Evolutionary conservation across 2,797 vertebrate species (phyloP).

Genomic region (Taeniopygia guttata): DNA sequence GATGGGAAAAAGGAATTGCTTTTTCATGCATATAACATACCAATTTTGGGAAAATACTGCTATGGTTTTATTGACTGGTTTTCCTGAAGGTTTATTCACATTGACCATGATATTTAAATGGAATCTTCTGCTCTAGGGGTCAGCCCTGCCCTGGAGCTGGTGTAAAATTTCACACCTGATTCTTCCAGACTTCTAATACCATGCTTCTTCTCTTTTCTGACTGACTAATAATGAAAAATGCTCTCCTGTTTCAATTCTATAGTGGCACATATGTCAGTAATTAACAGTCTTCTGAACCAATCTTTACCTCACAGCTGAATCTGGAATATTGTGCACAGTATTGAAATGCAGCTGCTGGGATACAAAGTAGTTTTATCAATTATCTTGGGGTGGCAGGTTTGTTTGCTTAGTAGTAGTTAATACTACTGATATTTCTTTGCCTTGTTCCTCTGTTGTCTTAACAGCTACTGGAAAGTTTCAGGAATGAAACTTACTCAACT

Average conservation of each 20-base stretch:
- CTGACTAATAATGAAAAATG: neutral
- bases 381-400: neutral
- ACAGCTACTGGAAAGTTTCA: neutral
- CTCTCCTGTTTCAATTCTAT: neutral
- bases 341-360: neutral
- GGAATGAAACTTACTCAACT: neutral
- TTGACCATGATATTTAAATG: neutral
- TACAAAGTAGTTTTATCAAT: neutral
- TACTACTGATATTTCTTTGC: neutral
- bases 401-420: neutral
- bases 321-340: neutral
- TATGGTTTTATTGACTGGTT: neutral
- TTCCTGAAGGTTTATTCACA: neutral
- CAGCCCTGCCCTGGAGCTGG: neutral
- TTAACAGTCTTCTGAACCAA: neutral
- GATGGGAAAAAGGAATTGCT: neutral
- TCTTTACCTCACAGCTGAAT: neutral
- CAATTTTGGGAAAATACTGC: neutral
- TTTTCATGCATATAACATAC: neutral
- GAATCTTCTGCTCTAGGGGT: neutral
- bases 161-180: neutral
- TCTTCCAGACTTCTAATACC: neutral
- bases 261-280: neutral
- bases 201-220: neutral
- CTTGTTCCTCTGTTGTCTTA: neutral